These are phyloP conservation scores for Cremastinae sp. DNA, from an alignment of 2,888 invertebrate genomes.

Conservation along the genomic window DNA sequence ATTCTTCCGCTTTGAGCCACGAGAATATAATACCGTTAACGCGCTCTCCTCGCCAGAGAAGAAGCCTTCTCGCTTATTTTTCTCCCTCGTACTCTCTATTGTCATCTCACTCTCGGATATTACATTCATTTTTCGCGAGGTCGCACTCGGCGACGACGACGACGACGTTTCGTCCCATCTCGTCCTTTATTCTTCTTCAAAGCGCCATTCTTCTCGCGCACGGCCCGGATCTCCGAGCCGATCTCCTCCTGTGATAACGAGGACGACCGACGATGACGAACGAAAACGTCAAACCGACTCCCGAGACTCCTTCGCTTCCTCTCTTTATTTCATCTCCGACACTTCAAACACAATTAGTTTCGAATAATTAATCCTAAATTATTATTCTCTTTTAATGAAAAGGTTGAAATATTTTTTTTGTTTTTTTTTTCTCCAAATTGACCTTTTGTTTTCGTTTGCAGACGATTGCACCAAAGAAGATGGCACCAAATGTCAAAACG, in stretches of 20 bases:
- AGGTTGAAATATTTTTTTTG: background rate
- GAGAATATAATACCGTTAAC: conserved; percentile 62
- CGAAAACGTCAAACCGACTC: background rate
- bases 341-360: too few species aligned
- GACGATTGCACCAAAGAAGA: conserved; percentile 96
- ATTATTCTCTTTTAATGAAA: conserved; percentile 1
- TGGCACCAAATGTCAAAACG: conserved; percentile 94
- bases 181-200: background rate
- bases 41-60: conserved; percentile 48
- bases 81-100: conserved; percentile 19
- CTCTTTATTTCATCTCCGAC: too few species aligned
- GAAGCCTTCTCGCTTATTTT: conserved; percentile 9
- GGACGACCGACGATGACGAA: background rate
- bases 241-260: conserved; percentile 24
- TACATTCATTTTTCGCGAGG: conserved; percentile 11
- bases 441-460: too few species aligned
- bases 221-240: conserved; percentile 38
- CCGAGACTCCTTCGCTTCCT: too few species aligned
- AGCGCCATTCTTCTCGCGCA: conserved; percentile 26
- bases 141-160: conserved; percentile 40
- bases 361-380: too few species aligned
- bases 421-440: conserved; percentile 20
- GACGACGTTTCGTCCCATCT: background rate
- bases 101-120: conserved; percentile 7
- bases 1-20: conserved; percentile 60